These are phyloP conservation scores for Enteromius mattozi DNA, from an alignment of 2,797 vertebrate genomes.

Conservation along the genomic window DNA sequence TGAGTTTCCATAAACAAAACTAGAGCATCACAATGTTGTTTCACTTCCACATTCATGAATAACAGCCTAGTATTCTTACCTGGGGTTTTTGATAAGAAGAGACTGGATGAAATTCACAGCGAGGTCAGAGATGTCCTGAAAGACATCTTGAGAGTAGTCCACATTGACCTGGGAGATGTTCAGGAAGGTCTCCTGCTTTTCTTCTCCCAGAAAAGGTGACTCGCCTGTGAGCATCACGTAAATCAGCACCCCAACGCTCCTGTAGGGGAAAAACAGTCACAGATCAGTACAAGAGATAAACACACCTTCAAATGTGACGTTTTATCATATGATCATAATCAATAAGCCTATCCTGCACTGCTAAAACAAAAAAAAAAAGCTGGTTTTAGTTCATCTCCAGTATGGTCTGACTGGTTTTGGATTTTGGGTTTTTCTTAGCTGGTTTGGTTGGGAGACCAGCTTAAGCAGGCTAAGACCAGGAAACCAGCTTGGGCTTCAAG, in stretches of 20 bases:
- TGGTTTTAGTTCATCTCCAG: not conserved
- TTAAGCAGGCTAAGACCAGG: not conserved
- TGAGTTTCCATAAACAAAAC: slow-evolving; percentile 24
- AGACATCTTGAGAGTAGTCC: slow-evolving; percentile 80
- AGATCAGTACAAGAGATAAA: not conserved
- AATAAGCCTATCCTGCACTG: not conserved
- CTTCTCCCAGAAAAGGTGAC: slow-evolving; percentile 83
- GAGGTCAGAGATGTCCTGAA: slow-evolving; percentile 79
- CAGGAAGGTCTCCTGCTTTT: slow-evolving; percentile 84
- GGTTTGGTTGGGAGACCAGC: not conserved
- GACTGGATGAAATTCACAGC: slow-evolving; percentile 84
- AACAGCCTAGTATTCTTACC: slow-evolving; percentile 69
- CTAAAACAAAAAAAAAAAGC: not conserved
- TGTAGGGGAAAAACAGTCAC: slow-evolving; percentile 50
- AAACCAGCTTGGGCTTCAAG: not conserved
- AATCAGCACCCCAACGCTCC: slow-evolving; percentile 81
- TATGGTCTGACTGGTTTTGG: not conserved
- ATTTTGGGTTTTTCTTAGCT: not conserved
- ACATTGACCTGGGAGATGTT: slow-evolving; percentile 85
- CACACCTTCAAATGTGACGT: not conserved
- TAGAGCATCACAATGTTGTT: not conserved
- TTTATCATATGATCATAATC: not conserved
- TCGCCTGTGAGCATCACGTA: slow-evolving; percentile 85
- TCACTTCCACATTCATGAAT: not conserved
- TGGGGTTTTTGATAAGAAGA: slow-evolving; percentile 81